A percentile compares a stretch with the other conserved stretches of the same genome.
Evolutionary conservation across 2,113 vertebrate genomes (phyloP).

Genomic region (Datnioides undecimradiatus): DNA sequence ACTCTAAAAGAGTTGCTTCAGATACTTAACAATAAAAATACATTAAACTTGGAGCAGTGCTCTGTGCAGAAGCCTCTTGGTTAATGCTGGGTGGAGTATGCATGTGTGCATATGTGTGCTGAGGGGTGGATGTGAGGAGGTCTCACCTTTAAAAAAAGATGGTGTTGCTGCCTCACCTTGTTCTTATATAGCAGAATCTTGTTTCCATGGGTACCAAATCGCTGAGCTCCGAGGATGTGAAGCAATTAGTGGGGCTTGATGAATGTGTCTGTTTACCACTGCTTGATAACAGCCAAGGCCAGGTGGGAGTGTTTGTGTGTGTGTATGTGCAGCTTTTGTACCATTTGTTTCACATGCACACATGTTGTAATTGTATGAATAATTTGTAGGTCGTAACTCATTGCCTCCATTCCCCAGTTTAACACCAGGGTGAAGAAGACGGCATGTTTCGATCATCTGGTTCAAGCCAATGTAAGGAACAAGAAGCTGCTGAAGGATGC

Average conservation of each 20-base stretch:
- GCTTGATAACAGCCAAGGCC: slow-evolving; percentile 72
- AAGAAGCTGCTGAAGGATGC: slow-evolving; percentile 98
- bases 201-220: slow-evolving; percentile 83
- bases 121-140: slow-evolving; percentile 26
- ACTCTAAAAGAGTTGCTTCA: background rate
- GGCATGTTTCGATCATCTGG: slow-evolving; percentile 96
- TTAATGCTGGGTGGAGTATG: background rate
- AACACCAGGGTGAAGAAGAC: slow-evolving; percentile 96
- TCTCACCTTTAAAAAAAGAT: slow-evolving; percentile 67
- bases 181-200: slow-evolving; percentile 74
- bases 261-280: slow-evolving; percentile 81
- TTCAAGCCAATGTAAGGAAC: slow-evolving; percentile 98
- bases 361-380: slow-evolving; percentile 32
- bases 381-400: slow-evolving; percentile 40
- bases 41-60: background rate
- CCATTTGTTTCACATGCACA: slow-evolving; percentile 27
- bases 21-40: background rate
- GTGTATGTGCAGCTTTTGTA: background rate
- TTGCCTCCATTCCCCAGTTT: slow-evolving; percentile 84
- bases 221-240: slow-evolving; percentile 76
- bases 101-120: slow-evolving; percentile 34
- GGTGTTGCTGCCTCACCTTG: slow-evolving; percentile 62
- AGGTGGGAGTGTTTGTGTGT: slow-evolving; percentile 60
- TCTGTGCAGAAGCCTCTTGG: background rate
- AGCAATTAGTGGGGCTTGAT: slow-evolving; percentile 82